Percentiles rank a stretch among this genome's conserved stretches.
Conservation (phyloP, 2,888 invertebrate species). For the Papilio elwesi region DNA sequence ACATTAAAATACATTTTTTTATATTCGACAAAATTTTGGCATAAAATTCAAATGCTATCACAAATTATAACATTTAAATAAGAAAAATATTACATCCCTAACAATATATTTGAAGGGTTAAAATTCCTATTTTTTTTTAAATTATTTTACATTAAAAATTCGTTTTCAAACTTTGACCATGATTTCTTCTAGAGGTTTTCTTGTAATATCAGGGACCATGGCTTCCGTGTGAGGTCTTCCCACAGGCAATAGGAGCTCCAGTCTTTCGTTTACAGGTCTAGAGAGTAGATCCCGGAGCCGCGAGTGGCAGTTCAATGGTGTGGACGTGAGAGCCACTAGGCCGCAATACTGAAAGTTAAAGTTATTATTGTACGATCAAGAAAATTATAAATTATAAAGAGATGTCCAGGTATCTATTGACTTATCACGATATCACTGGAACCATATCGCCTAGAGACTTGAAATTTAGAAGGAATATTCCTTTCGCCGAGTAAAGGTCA, state of each 20-base stretch:
- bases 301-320: conserved; percentile 95
- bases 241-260: conserved; percentile 92
- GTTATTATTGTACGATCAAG: conserved; percentile 36
- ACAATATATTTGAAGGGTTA: background rate
- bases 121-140: background rate
- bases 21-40: too few relatives aligned
- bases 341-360: conserved; percentile 89
- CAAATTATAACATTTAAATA: too few relatives aligned
- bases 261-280: conserved; percentile 92
- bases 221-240: conserved; percentile 92
- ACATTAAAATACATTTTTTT: too few relatives aligned
- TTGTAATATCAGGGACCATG: conserved; percentile 89
- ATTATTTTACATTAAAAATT: conserved; percentile 7
- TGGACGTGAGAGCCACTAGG: conserved; percentile 93
- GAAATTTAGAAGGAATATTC: too few relatives aligned
- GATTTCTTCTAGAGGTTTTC: conserved; percentile 90
- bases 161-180: conserved; percentile 82
- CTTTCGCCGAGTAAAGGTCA: too few relatives aligned
- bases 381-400: conserved; percentile 26
- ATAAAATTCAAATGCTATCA: too few relatives aligned
- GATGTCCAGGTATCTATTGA: too few relatives aligned
- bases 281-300: conserved; percentile 89
- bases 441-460: too few relatives aligned
- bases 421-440: too few relatives aligned
- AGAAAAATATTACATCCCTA: background rate